Percentiles rank a stretch among this genome's conserved stretches.
These are phyloP conservation scores for Epinephelus lanceolatus DNA, from an alignment of 2,113 vertebrate species.

Conservation along the genomic window DNA sequence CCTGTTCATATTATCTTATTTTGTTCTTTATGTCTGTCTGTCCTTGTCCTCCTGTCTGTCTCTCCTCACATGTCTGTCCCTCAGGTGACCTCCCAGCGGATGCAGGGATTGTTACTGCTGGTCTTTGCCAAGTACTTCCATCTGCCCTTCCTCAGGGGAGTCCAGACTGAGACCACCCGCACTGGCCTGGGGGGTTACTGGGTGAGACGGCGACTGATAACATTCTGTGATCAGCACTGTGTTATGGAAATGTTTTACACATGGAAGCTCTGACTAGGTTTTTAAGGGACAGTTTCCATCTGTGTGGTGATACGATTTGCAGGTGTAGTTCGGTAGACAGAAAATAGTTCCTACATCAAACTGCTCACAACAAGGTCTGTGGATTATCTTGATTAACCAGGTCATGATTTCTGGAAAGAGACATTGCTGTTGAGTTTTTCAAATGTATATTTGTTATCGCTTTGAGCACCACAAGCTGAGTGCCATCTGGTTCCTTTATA, in stretches of 20 bases:
- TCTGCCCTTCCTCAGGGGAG: slow-evolving; percentile 90
- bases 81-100: slow-evolving; percentile 95
- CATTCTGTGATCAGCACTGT: slow-evolving; percentile 25
- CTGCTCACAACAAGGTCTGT: too few relatives aligned
- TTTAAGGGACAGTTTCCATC: background rate
- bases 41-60: background rate
- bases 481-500: too few relatives aligned
- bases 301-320: too few relatives aligned
- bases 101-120: slow-evolving; percentile 95
- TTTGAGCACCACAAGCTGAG: too few relatives aligned
- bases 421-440: too few relatives aligned
- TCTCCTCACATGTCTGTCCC: slow-evolving; percentile 6
- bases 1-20: background rate
- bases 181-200: slow-evolving; percentile 90
- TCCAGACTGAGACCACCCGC: slow-evolving; percentile 95
- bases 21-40: background rate
- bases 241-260: slow-evolving; percentile 8
- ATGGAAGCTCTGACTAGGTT: background rate
- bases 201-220: slow-evolving; percentile 82
- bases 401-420: too few relatives aligned
- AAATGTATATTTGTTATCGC: too few relatives aligned
- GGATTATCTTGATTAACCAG: too few relatives aligned
- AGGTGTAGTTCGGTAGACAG: too few relatives aligned
- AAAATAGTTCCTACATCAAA: too few relatives aligned
- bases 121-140: slow-evolving; percentile 96